Conservation (phyloP, 2,888 invertebrate species). For the Plagodis pulveraria region DNA sequence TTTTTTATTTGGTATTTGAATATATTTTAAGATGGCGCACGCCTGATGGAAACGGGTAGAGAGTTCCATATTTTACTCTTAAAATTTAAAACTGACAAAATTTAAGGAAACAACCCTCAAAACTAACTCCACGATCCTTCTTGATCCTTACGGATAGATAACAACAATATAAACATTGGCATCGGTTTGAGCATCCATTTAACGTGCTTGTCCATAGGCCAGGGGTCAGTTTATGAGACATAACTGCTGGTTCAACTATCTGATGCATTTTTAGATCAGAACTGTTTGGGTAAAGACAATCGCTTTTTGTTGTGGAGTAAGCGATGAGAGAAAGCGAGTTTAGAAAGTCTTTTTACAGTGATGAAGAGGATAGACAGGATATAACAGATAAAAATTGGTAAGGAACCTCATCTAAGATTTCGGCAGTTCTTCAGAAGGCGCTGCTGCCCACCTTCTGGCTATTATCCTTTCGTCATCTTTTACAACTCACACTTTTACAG, state of each 20-base stretch:
- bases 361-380: neutral
- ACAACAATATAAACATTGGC: slow-evolving; percentile 38
- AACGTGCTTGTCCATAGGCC: slow-evolving; percentile 14
- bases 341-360: neutral
- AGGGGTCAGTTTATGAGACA: slow-evolving; percentile 79
- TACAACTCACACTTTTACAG: too few species aligned
- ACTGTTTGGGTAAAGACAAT: slow-evolving; percentile 80
- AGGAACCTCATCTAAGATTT: too few species aligned
- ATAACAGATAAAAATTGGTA: too few species aligned
- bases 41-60: too few species aligned
- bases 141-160: slow-evolving; percentile 11
- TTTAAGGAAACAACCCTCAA: too few species aligned
- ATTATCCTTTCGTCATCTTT: too few species aligned
- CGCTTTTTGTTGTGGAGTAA: slow-evolving; percentile 44
- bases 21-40: too few species aligned
- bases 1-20: too few species aligned
- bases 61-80: too few species aligned
- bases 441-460: too few species aligned
- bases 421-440: too few species aligned
- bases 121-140: neutral
- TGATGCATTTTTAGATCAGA: slow-evolving; percentile 71
- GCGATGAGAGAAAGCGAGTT: slow-evolving; percentile 45
- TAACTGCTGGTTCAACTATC: slow-evolving; percentile 56
- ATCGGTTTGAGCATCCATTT: slow-evolving; percentile 34
- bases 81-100: too few species aligned